A percentile compares a stretch with the other conserved stretches of the same genome.
These are phyloP conservation scores for Salticus scenicus DNA, from an alignment of 2,888 invertebrate species.

Conservation along the genomic window DNA sequence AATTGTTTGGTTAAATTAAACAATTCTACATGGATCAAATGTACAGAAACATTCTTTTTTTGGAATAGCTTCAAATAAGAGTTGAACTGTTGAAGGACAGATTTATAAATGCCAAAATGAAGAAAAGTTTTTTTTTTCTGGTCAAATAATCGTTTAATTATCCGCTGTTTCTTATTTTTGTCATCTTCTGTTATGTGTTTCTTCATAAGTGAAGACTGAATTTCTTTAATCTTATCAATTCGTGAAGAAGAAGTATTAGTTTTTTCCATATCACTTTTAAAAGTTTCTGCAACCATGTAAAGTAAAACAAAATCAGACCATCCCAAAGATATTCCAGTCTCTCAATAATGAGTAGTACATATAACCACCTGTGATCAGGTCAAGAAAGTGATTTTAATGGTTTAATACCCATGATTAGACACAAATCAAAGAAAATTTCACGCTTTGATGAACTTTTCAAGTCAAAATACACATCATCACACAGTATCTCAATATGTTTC, in stretches of 20 bases:
- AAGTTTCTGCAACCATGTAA: background rate
- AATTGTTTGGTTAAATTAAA: background rate
- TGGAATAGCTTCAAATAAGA: background rate
- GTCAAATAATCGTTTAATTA: background rate
- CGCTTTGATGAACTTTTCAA: background rate
- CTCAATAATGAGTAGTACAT: background rate
- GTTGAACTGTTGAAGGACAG: background rate
- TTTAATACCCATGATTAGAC: background rate
- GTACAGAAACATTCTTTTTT: background rate
- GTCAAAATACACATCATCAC: background rate
- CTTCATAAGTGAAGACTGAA: background rate
- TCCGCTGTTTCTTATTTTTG: background rate
- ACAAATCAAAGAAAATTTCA: background rate
- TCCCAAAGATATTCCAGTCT: background rate
- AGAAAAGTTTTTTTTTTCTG: background rate
- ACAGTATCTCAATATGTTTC: background rate
- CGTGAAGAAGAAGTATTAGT: background rate
- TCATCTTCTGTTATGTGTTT: background rate
- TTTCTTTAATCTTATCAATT: background rate
- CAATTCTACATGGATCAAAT: background rate
- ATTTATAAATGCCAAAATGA: background rate
- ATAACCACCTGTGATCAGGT: background rate
- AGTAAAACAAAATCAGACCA: background rate
- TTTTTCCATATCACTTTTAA: background rate
- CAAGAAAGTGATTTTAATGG: background rate